Base-by-base conservation (phyloP, 2,888 invertebrate species). In the Acleris emargana region DNA sequence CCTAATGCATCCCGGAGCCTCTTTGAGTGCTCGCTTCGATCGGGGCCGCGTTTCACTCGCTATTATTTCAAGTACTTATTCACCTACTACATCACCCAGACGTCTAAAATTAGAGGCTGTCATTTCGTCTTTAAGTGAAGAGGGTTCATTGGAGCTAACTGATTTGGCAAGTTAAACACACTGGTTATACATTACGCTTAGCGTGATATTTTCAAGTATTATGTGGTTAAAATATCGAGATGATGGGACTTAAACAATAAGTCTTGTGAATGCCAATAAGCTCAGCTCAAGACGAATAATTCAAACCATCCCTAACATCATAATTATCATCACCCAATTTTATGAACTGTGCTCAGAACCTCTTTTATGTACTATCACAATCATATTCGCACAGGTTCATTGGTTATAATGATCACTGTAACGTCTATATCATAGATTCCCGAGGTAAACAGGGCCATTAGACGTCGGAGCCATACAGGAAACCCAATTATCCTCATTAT, bases 1-100 rank as follows among this genome's bases (percentile, higher is more conserved):
- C 83, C 87, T 87, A 88, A 87, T 86, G 84, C 86, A 80, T 84
- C 87, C 38, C 38, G 43, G 28, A 32, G 51, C 16, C 47, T 50
- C 64, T 60, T 64, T 64, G 59, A 64, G 64, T 49, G 59, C 50
- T 64, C 52, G 47, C 43, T 60, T 60, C 59, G 64, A 55, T 43
- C 53, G 42, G 42, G 32, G 54, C 64, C 59, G 64, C 50, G 50
- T 64, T 60, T 50, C 28, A 17, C 28, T 57, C 62, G 55, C 62
- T 62, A 55, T 58, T 49, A 54, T 59, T 64, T 64, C 59, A 49
- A 50, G 43, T 53, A 38, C 11, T 53, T 53, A 18, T 53, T 13
- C 32, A 45, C 45, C 16, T 45, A 17, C 43, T 43, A 45, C 47
- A 16, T 32, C 18, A 18, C 13, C 52, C 9, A 28, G 47, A 22